A percentile compares a stretch with the other conserved stretches of the same genome.
Conservation (phyloP, 2,113 vertebrate species). For the Ginglymostoma cirratum region DNA sequence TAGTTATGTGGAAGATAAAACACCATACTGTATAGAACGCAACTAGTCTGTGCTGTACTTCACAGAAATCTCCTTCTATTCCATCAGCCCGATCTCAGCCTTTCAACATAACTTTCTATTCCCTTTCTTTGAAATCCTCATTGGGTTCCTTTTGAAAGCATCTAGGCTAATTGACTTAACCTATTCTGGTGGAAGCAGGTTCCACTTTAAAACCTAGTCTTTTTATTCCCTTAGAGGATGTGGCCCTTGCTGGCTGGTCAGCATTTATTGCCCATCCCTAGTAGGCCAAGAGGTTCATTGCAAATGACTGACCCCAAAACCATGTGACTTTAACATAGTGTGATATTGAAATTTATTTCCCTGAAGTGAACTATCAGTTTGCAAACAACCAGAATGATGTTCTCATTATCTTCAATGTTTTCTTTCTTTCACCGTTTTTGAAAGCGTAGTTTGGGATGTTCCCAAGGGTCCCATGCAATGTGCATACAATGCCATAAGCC, state of each 20-base stretch:
- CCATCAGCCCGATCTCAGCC: not conserved
- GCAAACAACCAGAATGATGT: not conserved
- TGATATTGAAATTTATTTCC: not conserved
- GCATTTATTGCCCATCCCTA: no score
- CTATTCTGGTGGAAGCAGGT: not conserved
- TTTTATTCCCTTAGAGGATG: no score
- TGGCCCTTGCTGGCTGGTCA: no score
- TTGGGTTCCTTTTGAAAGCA: not conserved
- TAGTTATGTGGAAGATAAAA: not conserved
- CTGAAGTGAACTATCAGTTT: not conserved
- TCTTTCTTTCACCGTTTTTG: not conserved
- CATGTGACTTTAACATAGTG: not conserved
- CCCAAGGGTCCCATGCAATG: not conserved
- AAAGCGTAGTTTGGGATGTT: not conserved
- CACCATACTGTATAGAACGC: not conserved
- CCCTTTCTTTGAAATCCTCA: not conserved
- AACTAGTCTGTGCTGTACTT: not conserved
- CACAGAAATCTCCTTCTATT: not conserved
- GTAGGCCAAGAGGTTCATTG: not conserved
- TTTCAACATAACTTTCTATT: not conserved
- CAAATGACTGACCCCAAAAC: not conserved
- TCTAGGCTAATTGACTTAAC: not conserved
- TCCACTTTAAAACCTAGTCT: not conserved
- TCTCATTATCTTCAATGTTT: conserved; percentile 13
- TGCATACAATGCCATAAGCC: not conserved